phyloP scores from a whole-genome alignment of 2,113 vertebrate genomes.

The Hipposideros armiger region DNA sequence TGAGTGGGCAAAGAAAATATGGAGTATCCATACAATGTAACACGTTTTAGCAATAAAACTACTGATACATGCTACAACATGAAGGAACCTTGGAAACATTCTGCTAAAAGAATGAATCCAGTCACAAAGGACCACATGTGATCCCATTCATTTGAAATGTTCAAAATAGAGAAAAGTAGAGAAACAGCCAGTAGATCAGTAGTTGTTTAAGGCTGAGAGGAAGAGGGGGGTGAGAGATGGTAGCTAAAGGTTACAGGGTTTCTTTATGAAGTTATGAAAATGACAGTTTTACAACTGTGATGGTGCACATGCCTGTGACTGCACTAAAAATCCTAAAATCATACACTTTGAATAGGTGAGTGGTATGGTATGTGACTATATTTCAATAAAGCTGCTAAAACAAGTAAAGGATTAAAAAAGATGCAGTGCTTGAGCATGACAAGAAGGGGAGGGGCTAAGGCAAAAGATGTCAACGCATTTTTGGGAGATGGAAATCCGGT shows the following conservation, averaged over 20 bases:
- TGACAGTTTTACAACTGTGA: neutral
- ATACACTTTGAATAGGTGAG: neutral
- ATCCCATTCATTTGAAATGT: neutral
- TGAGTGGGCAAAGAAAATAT: neutral
- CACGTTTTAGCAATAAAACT: neutral
- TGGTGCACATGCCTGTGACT: neutral
- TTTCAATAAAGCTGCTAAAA: neutral
- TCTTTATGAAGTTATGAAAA: neutral
- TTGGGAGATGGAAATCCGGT: neutral
- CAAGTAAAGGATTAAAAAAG: neutral
- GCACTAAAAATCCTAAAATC: neutral
- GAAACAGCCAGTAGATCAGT: neutral
- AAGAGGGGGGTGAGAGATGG: neutral
- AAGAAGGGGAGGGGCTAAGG: neutral
- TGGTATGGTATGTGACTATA: neutral
- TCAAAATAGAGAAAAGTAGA: neutral
- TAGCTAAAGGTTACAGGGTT: neutral
- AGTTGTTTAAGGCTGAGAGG: neutral
- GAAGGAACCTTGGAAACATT: neutral
- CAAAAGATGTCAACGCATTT: neutral
- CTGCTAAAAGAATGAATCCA: neutral
- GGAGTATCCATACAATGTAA: neutral
- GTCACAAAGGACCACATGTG: neutral
- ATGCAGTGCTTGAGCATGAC: neutral
- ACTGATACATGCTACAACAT: neutral